Percentiles rank a stretch among this genome's conserved stretches.
phyloP scores from a whole-genome alignment of 2,797 vertebrate genomes.

The Bovichtus diacanthus region DNA sequence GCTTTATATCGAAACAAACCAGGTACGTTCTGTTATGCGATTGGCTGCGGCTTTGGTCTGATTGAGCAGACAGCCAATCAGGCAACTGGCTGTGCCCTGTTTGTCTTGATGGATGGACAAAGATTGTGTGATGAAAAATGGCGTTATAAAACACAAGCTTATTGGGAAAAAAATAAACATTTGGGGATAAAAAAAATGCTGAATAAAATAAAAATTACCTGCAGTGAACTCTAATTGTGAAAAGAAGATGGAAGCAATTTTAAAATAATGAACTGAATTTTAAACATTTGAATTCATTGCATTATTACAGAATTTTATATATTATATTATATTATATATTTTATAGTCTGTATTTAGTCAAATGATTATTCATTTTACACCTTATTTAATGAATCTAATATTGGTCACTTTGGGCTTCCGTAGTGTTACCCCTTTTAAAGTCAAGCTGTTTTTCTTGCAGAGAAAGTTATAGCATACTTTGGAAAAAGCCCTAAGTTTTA shows the following conservation, averaged over 20 bases:
- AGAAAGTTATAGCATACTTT: conserved; percentile 19
- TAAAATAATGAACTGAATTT: not conserved
- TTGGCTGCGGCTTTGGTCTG: conserved; percentile 12
- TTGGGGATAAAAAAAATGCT: not conserved
- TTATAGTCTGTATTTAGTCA: not conserved
- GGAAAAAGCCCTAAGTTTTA: conserved; percentile 10
- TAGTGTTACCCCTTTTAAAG: conserved; percentile 4
- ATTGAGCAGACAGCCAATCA: not conserved
- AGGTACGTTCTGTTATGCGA: not conserved
- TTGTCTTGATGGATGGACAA: not conserved
- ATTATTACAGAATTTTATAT: conserved; percentile 7
- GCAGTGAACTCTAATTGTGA: not conserved
- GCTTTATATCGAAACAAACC: not conserved
- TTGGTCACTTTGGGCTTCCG: conserved; percentile 28
- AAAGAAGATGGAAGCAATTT: not conserved
- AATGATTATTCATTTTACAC: conserved; percentile 16
- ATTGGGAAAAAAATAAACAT: not conserved
- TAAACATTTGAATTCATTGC: conserved; percentile 6
- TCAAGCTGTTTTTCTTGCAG: conserved; percentile 7
- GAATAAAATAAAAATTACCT: conserved; percentile 17
- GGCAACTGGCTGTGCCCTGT: not conserved
- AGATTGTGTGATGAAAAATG: not conserved
- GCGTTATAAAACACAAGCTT: not conserved
- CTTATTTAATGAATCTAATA: conserved; percentile 1
- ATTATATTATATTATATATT: not conserved